Base-by-base conservation (phyloP, 2,113 vertebrate species). In the Danio rerio region DNA sequence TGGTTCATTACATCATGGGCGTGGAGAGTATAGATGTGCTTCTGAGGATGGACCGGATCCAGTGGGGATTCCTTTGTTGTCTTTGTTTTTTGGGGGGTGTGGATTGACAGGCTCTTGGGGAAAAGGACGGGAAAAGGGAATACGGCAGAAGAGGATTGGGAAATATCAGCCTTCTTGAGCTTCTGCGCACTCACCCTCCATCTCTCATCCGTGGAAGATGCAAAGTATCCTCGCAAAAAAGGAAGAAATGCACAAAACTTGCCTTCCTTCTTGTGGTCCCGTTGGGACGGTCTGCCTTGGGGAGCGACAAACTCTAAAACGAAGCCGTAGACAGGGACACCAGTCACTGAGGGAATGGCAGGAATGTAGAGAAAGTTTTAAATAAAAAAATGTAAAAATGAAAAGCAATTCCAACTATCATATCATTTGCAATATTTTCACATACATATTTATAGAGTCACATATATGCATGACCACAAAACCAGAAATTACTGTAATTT, bases 1-100 rank as follows among this genome's bases (percentile, higher is more conserved):
- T 87, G 87, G 84, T 89, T 90, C 85, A 84, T 92, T 91, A 90
- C 90, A 90, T 91, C 89, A 90, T 88, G 59, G 82, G 69, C 49
- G 73, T 68, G 82, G 77, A 86, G 72, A 71, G 55, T 65, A 83
- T 75, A 7, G 66, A 47, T 16, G 63, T 61, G 83, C 80, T 83
- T 78, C 72, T 78, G 83, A 84, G 85, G 85, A 89, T 79, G 89
- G 86, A 78, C 86, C 20, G 81, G 73, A 71, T 88, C 91, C 87
- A 84, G 62, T 76, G 90, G 86, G 91, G 85, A 87, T 90, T 89
- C 72, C 89, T 92, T 89, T 91, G 88, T 90, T 89, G 89, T 83
- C 83, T 90, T 89, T 90, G 87, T 89, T 89, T 86, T 83, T 31
- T 31, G 31, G 31, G 31, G 83, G 87, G 84, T 84, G 86, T 80